phyloP scores from a whole-genome alignment of 2,888 invertebrate species.

The Synanthedon myopaeformis region DNA sequence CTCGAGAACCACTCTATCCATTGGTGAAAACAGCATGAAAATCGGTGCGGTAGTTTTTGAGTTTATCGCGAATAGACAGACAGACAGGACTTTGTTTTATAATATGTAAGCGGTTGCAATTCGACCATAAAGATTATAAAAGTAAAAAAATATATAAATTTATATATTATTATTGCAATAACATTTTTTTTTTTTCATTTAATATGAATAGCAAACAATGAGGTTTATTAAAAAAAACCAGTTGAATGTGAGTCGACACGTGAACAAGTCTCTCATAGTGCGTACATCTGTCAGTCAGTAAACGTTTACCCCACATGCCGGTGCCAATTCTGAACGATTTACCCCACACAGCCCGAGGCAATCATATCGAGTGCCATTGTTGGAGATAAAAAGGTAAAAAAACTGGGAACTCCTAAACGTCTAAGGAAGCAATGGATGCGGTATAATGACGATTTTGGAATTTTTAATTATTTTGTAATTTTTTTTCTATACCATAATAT shows the following conservation, averaged over 20 bases:
- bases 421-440: not conserved
- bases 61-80: too few relatives aligned
- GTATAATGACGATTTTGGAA: not conserved
- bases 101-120: too few relatives aligned
- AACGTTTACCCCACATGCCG: slow-evolving; percentile 5
- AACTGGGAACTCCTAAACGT: slow-evolving; percentile 5
- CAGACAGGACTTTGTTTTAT: too few relatives aligned
- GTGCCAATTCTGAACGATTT: slow-evolving; percentile 2
- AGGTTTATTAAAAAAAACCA: not conserved
- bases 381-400: slow-evolving; percentile 52
- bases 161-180: not conserved
- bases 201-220: not conserved
- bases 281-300: slow-evolving; percentile 1
- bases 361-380: slow-evolving; percentile 56
- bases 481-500: too few relatives aligned
- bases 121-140: too few relatives aligned
- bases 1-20: too few relatives aligned
- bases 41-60: too few relatives aligned
- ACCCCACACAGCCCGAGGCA: slow-evolving; percentile 31
- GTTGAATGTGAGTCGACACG: not conserved
- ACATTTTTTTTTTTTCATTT: not conserved
- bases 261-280: not conserved
- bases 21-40: too few relatives aligned
- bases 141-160: too few relatives aligned
- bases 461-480: too few relatives aligned